These are phyloP conservation scores for Blennius ocellaris DNA, from an alignment of 2,113 vertebrate species.

Conservation along the genomic window DNA sequence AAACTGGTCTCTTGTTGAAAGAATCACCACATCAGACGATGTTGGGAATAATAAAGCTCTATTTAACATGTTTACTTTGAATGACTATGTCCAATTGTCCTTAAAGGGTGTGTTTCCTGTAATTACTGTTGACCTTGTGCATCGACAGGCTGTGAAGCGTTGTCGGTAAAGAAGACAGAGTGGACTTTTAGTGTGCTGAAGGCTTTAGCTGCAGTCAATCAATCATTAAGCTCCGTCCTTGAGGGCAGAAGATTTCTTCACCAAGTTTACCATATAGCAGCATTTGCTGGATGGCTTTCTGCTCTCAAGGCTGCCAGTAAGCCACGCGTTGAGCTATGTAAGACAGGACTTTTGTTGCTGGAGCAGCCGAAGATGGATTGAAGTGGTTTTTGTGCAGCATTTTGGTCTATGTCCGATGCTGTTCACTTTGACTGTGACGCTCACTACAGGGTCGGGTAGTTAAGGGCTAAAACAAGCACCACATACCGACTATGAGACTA, in stretches of 20 bases:
- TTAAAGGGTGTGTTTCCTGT: conserved; percentile 46
- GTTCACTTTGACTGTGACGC: conserved; percentile 6
- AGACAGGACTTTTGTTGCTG: conserved; percentile 18
- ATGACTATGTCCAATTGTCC: conserved; percentile 31
- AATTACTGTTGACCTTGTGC: conserved; percentile 53
- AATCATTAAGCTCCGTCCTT: conserved; percentile 68
- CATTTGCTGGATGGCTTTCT: conserved; percentile 26
- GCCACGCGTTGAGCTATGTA: conserved; percentile 37
- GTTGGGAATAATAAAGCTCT: conserved; percentile 2
- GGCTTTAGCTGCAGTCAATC: conserved; percentile 66
- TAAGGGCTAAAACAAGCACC: conserved; percentile 65
- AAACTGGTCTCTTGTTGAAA: conserved; percentile 18
- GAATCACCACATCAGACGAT: conserved; percentile 4
- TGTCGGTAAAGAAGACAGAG: conserved; percentile 67
- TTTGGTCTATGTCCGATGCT: conserved; percentile 11
- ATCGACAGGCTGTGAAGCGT: conserved; percentile 44
- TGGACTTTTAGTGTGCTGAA: conserved; percentile 59
- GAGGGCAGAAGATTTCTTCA: conserved; percentile 49
- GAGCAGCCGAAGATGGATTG: conserved; percentile 19
- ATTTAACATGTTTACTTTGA: conserved; percentile 38
- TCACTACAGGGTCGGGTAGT: conserved; percentile 48
- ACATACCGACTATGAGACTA: conserved; percentile 40
- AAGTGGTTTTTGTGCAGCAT: conserved; percentile 30
- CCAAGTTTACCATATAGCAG: conserved; percentile 33
- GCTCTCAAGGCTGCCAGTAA: conserved; percentile 58